phyloP scores from a whole-genome alignment of 2,797 vertebrate species.

The Acipenser ruthenus region DNA sequence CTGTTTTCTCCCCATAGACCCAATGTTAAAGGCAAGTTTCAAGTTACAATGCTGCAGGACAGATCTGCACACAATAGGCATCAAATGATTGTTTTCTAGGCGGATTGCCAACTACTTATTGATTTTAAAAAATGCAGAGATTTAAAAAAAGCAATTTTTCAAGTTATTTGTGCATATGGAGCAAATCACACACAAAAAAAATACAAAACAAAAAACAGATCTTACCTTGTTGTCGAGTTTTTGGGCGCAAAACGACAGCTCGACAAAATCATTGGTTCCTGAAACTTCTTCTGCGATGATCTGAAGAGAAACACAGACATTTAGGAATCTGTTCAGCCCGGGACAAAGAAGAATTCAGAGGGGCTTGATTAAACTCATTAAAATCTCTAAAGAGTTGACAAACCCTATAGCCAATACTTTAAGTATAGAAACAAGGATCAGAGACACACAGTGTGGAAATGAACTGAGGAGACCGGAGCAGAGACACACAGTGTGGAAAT shows the following conservation, averaged over 20 bases:
- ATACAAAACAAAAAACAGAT: neutral
- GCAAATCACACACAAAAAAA: too few species aligned
- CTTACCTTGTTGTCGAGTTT: slow-evolving; percentile 52
- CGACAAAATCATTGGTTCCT: slow-evolving; percentile 48
- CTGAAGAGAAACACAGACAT: slow-evolving; percentile 19
- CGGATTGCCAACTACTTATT: too few species aligned
- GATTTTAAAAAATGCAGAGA: too few species aligned
- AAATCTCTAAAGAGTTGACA: neutral
- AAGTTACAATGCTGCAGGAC: too few species aligned
- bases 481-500: neutral
- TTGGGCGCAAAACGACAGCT: slow-evolving; percentile 44
- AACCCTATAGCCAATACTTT: neutral
- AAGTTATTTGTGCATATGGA: neutral
- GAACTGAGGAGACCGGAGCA: neutral
- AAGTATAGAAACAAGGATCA: neutral
- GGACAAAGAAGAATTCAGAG: too few species aligned
- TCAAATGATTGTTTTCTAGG: too few species aligned
- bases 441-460: neutral
- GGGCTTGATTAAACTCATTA: neutral
- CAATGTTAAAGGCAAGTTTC: too few species aligned
- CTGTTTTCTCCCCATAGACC: too few species aligned
- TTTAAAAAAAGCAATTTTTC: too few species aligned
- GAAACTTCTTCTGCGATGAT: slow-evolving; percentile 45
- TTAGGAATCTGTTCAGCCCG: neutral
- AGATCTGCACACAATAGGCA: too few species aligned